Evolutionary conservation across 1,140 invertebrate genomes (phyloP).

Genomic region (Thaumatotibia leucotreta): DNA sequence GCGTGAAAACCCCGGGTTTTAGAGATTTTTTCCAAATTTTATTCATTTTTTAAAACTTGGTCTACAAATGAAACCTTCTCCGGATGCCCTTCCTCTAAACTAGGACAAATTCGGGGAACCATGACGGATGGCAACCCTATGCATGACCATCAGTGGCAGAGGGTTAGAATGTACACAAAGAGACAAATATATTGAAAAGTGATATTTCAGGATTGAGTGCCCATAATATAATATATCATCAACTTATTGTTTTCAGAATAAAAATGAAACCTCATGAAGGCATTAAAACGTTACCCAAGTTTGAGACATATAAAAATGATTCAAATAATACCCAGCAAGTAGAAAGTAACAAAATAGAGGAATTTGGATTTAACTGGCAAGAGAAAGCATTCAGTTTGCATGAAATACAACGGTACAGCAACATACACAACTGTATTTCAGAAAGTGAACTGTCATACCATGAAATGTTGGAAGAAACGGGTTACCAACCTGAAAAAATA

Average conservation of each 20-base stretch:
- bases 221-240: no score
- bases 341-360: conserved; percentile 34
- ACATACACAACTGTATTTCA: conserved; percentile 46
- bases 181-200: no score
- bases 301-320: conserved; percentile 45
- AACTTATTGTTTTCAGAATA: conserved; percentile 44
- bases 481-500: conserved; percentile 39
- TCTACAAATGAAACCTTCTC: no score
- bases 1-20: no score
- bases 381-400: conserved; percentile 58
- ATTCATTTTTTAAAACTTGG: no score
- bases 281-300: conserved; percentile 53
- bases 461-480: conserved; percentile 37
- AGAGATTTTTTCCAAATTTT: no score
- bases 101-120: no score
- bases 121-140: no score
- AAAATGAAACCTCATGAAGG: conserved; percentile 52
- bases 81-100: no score
- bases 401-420: conserved; percentile 47
- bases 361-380: conserved; percentile 64
- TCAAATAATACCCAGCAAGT: conserved; percentile 27
- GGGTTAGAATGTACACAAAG: no score
- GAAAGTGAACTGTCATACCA: conserved; percentile 49
- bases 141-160: no score
- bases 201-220: no score